Evolutionary conservation across 64 coral and sea anemone species (phyloP).

Genomic region (Dendronephthya gigantea): DNA sequence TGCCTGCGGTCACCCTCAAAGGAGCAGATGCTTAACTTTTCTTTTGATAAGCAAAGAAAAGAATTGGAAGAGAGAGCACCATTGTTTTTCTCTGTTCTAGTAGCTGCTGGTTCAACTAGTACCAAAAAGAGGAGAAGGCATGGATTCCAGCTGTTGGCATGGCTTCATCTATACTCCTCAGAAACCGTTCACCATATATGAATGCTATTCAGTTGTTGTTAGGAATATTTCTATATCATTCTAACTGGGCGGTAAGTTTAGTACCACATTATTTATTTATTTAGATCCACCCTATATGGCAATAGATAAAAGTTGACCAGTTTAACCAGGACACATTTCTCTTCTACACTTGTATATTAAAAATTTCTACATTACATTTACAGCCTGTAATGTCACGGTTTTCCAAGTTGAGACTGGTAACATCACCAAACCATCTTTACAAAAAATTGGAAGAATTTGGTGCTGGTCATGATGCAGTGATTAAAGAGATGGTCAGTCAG

Average conservation of each 20-base stretch:
- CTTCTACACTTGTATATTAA: not conserved
- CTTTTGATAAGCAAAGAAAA: conserved; percentile 16
- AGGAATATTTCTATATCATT: not conserved
- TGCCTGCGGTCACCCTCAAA: conserved; percentile 39
- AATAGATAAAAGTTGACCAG: too few species aligned
- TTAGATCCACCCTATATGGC: not conserved
- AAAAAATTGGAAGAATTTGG: conserved; percentile 61
- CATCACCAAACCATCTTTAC: not conserved
- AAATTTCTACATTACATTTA: not conserved
- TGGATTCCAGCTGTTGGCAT: conserved; percentile 39
- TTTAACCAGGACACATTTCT: not conserved
- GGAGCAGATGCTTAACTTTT: conserved; percentile 37
- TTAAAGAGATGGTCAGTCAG: not conserved
- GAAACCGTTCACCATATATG: conserved; percentile 40
- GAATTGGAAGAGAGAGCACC: conserved; percentile 48
- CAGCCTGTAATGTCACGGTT: not conserved
- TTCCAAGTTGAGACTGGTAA: not conserved
- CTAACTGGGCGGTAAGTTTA: conserved; percentile 50
- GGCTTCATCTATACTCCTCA: conserved; percentile 46
- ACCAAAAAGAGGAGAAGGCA: not conserved
- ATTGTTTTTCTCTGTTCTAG: conserved; percentile 50
- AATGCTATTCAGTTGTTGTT: conserved; percentile 56
- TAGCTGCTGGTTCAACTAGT: conserved; percentile 12
- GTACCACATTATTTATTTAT: not conserved
- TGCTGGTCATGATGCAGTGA: conserved; percentile 4